phyloP scores from a whole-genome alignment of 2,797 vertebrate genomes.

The Danio kyathit region DNA sequence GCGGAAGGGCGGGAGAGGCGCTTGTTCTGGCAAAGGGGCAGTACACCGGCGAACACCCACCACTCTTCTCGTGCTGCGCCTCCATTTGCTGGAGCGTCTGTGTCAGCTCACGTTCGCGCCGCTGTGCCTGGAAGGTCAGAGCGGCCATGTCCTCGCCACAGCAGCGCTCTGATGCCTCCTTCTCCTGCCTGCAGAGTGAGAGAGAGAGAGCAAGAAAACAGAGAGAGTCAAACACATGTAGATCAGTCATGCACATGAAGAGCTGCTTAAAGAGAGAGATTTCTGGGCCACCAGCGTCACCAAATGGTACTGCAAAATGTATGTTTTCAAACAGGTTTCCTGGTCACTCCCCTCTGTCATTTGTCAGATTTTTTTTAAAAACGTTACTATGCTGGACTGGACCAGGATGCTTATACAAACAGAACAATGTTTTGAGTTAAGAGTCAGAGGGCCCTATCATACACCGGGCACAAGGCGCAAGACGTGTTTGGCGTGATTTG shows the following conservation, averaged over 20 bases:
- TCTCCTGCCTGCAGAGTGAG: slow-evolving; percentile 83
- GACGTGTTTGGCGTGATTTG: too few relatives aligned
- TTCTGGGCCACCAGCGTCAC: not conserved
- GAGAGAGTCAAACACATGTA: slow-evolving; percentile 15
- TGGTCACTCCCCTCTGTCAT: not conserved
- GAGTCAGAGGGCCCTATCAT: not conserved
- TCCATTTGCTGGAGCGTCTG: slow-evolving; percentile 90
- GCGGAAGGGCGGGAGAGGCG: slow-evolving; percentile 42
- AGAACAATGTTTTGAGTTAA: not conserved
- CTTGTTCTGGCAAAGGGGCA: slow-evolving; percentile 73
- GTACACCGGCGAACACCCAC: slow-evolving; percentile 84
- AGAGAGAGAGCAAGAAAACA: slow-evolving; percentile 10
- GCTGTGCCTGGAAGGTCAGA: slow-evolving; percentile 83
- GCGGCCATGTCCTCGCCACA: slow-evolving; percentile 83
- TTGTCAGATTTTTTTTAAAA: not conserved
- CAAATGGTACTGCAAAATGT: not conserved
- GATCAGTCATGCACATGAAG: not conserved
- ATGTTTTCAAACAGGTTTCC: slow-evolving; percentile 20
- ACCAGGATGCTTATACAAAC: not conserved
- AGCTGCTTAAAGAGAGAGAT: not conserved
- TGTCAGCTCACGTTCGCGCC: slow-evolving; percentile 87
- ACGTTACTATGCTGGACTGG: not conserved
- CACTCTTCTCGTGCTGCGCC: slow-evolving; percentile 89
- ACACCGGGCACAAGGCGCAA: too few relatives aligned
- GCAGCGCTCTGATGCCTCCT: slow-evolving; percentile 83